Percentiles rank a stretch among this genome's conserved stretches.
These are phyloP conservation scores for Gallinago undulata DNA, from an alignment of 2,113 vertebrate genomes.

Conservation along the genomic window DNA sequence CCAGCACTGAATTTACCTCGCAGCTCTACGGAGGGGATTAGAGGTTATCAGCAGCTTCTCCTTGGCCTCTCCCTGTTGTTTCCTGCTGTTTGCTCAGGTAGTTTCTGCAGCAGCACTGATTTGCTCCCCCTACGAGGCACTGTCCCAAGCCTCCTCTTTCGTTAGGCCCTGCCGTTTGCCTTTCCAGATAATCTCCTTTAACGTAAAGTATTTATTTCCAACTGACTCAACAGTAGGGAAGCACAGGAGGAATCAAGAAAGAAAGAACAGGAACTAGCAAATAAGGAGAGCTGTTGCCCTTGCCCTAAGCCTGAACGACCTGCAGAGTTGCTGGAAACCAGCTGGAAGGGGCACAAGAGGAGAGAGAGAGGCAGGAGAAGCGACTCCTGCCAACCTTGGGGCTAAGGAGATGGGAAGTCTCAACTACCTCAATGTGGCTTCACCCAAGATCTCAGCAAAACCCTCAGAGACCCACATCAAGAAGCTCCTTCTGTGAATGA, in stretches of 20 bases:
- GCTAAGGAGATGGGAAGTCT: neutral
- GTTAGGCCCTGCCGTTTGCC: neutral
- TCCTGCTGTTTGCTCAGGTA: constrained; percentile 63
- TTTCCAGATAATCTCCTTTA: neutral
- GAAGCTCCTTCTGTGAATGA: neutral
- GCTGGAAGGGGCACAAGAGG: neutral
- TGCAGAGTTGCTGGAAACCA: neutral
- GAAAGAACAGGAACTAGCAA: neutral
- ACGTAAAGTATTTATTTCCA: fast-evolving
- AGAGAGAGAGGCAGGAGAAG: neutral
- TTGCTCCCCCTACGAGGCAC: constrained; percentile 46
- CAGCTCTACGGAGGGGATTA: neutral
- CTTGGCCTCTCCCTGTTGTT: constrained; percentile 59
- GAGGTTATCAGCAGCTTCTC: constrained; percentile 31
- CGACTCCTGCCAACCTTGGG: neutral
- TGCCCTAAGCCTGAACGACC: neutral
- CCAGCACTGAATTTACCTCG: neutral
- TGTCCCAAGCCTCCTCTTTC: neutral
- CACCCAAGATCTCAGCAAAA: neutral
- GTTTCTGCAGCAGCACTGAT: constrained; percentile 65
- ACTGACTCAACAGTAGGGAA: neutral
- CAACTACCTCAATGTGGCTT: fast-evolving
- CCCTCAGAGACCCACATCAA: neutral
- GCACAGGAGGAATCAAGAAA: neutral
- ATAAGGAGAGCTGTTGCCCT: neutral